Base-by-base conservation (phyloP, 2,888 invertebrate species). In the Epirrhoe alternata region DNA sequence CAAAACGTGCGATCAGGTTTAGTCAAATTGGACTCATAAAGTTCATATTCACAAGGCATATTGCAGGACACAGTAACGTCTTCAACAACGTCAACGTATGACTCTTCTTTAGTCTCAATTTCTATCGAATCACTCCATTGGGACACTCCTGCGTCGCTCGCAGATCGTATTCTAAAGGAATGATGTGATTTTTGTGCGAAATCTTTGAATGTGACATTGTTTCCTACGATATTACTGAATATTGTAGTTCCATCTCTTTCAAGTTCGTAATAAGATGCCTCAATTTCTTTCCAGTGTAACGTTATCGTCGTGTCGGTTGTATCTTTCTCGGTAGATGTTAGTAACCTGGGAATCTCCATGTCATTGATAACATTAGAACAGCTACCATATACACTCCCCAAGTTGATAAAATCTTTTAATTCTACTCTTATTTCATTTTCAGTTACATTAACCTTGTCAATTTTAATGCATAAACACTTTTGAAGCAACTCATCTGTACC, bases 201-300 rank as follows among this genome's bases (percentile, higher is more conserved):
- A 62, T 76, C 80, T 6, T 83, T 76, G 68, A 92, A 89, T 24
- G 69, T 82, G 53, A 83, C 85, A 45, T 69, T 69, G 8, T 69
- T 73, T 14, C 70, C 78, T 54, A 53, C 72, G 17, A 91, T 86
- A 66, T 87, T 85, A 24, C 80, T 89, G 70, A 85, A 88, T 53
- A 89, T 53, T 31, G 45, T 68, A 6, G 69, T 66, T 1, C 82
- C 85, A 68, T 91, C 86, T 81, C 83, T 85, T 72, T 90, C 88
- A 24, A 92, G 84, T 80, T 92, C 92, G 64, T 88, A 88, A 69
- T 81, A 86, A 61, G 66, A 63, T 3, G 77, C 84, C n/a, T 77
- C 65, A 8, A 75, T 70, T 35, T 66, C n/a, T 0, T 82, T 73
- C 92, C 91, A 92, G 16, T 77, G 68, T 45, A 91, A 59, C 24